phyloP scores from a whole-genome alignment of 2,888 invertebrate genomes.

The Listrodromus nycthemerus region DNA sequence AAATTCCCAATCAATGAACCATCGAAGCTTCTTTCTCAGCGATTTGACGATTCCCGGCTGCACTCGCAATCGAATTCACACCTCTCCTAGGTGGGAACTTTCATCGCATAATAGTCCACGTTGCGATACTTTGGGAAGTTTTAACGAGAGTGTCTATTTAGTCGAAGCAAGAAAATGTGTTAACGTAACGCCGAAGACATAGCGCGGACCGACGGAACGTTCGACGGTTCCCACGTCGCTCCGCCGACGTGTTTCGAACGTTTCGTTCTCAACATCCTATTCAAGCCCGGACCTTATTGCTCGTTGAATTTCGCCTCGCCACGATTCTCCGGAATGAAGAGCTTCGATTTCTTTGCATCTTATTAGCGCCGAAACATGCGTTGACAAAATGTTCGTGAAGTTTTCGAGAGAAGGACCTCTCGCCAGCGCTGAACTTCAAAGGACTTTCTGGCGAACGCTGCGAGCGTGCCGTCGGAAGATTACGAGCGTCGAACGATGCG shows the following conservation, averaged over 20 bases:
- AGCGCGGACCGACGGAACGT: conserved; percentile 58
- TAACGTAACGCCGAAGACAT: conserved; percentile 21
- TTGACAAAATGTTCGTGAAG: not conserved
- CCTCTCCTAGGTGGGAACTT: conserved; percentile 44
- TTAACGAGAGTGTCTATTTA: conserved; percentile 14
- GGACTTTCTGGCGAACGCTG: conserved; percentile 2
- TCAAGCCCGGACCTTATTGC: conserved; percentile 16
- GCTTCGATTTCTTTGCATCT: not conserved
- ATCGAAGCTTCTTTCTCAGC: conserved; percentile 43
- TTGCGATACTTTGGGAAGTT: conserved; percentile 41
- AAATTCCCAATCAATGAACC: conserved; percentile 56
- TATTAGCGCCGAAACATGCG: not conserved
- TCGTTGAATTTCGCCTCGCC: conserved; percentile 20
- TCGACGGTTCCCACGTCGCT: conserved; percentile 62
- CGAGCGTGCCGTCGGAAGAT: conserved; percentile 47
- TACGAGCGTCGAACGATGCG: not conserved
- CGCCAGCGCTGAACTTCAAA: not conserved
- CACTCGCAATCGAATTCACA: conserved; percentile 42
- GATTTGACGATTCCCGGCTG: conserved; percentile 56
- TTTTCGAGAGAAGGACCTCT: conserved; percentile 8
- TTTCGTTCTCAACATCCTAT: conserved; percentile 26
- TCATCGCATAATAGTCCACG: conserved; percentile 43
- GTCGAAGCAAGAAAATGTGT: conserved; percentile 49
- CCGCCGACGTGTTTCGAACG: conserved; percentile 8
- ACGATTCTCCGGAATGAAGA: conserved; percentile 2